Conservation (phyloP, 2,797 vertebrate genomes). For the Microhierax caerulescens region DNA sequence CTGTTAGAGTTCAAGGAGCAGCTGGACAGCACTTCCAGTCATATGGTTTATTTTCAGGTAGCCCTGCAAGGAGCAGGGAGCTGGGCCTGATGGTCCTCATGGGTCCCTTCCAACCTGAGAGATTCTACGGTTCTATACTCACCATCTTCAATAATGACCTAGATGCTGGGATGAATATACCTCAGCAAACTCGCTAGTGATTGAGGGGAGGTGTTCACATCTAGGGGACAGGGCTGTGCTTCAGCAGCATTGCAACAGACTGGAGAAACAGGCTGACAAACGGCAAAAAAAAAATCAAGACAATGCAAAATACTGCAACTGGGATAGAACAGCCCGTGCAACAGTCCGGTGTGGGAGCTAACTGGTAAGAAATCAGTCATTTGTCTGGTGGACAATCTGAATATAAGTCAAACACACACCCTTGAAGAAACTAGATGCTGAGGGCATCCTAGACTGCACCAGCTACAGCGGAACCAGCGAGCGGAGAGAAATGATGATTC, state of each 20-base stretch:
- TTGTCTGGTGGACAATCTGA: background rate
- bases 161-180: background rate
- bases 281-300: background rate
- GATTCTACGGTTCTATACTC: background rate
- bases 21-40: background rate
- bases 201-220: background rate
- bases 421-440: background rate
- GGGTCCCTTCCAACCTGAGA: background rate
- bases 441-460: background rate
- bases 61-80: background rate
- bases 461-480: background rate
- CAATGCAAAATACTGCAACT: background rate
- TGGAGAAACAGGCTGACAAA: background rate
- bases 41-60: background rate
- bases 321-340: background rate
- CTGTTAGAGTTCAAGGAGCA: background rate
- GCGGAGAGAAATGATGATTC: background rate
- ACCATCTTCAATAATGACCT: background rate
- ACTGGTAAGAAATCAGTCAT: background rate
- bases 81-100: background rate
- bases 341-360: background rate
- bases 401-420: background rate
- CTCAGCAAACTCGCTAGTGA: background rate
- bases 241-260: background rate
- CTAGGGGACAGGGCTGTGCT: rapidly evolving